Evolutionary conservation across 1,140 invertebrate genomes (phyloP).

Genomic region (Plectrocnemia conspersa): DNA sequence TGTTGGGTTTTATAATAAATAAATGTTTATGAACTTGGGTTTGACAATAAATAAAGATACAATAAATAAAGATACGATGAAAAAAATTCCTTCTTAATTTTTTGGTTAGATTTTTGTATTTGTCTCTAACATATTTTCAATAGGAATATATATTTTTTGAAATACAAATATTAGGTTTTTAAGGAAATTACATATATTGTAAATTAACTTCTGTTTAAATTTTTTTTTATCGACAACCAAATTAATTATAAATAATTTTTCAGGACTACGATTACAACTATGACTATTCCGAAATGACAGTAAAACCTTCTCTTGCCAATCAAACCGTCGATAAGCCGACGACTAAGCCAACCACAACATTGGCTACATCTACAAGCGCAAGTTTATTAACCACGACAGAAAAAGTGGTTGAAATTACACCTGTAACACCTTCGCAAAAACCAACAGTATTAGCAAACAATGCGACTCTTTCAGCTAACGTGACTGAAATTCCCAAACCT

Average conservation of each 20-base stretch:
- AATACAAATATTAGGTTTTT: too few species aligned
- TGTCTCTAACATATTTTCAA: too few species aligned
- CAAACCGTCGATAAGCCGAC: constrained; percentile 38
- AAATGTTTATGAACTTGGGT: too few species aligned
- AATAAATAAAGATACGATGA: too few species aligned
- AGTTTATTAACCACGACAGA: constrained; percentile 24
- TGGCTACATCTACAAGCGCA: constrained; percentile 4
- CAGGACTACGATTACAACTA: constrained; percentile 59
- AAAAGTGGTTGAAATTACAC: constrained; percentile 30
- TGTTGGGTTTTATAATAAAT: too few species aligned
- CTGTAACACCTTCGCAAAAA: too few species aligned
- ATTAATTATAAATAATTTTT: constrained; percentile 36
- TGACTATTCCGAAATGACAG: constrained; percentile 57
- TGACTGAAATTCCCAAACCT: constrained; percentile 13
- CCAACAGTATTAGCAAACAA: neutral
- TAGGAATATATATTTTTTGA: too few species aligned
- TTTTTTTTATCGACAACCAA: too few species aligned
- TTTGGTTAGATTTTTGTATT: too few species aligned
- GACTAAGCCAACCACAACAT: constrained; percentile 15
- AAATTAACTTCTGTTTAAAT: neutral
- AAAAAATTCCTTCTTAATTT: too few species aligned
- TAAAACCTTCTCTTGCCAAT: constrained; percentile 50
- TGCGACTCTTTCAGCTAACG: constrained; percentile 13
- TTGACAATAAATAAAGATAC: too few species aligned
- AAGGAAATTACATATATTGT: neutral